Percentiles rank a stretch among this genome's conserved stretches.
Conservation (phyloP, 2,797 vertebrate species). For the Poecilia velifera region DNA sequence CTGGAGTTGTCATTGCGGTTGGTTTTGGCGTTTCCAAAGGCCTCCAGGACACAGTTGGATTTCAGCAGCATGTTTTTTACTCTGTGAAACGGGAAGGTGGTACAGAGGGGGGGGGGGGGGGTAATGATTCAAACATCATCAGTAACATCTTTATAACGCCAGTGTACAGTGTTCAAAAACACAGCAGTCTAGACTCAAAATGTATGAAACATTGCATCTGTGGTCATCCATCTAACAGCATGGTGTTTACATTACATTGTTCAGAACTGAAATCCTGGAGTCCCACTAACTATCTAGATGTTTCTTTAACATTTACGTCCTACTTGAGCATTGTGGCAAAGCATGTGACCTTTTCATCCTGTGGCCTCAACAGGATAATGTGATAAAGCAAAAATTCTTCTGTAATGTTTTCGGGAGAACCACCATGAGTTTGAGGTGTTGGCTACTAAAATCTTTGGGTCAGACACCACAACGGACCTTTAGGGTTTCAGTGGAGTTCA, state of each 20-base stretch:
- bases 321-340: background rate
- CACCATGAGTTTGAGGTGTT: background rate
- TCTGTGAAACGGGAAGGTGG: constrained; percentile 68
- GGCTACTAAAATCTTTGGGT: background rate
- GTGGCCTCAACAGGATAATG: background rate
- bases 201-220: background rate
- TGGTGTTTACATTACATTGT: background rate
- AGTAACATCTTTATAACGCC: background rate
- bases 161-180: background rate
- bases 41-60: constrained; percentile 97
- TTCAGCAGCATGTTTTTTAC: constrained; percentile 98
- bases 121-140: background rate
- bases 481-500: background rate
- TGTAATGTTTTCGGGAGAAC: background rate
- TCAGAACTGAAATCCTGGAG: background rate
- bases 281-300: background rate
- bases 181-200: background rate
- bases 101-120: background rate
- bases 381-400: background rate
- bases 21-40: constrained; percentile 98
- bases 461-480: background rate
- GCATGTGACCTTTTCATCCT: background rate
- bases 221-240: too few species aligned
- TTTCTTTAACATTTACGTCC: background rate
- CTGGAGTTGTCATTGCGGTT: constrained; percentile 99